Percentiles rank a stretch among this genome's conserved stretches.
Conservation (phyloP, 2,888 invertebrate species). For the Ptychoptera albimana region DNA sequence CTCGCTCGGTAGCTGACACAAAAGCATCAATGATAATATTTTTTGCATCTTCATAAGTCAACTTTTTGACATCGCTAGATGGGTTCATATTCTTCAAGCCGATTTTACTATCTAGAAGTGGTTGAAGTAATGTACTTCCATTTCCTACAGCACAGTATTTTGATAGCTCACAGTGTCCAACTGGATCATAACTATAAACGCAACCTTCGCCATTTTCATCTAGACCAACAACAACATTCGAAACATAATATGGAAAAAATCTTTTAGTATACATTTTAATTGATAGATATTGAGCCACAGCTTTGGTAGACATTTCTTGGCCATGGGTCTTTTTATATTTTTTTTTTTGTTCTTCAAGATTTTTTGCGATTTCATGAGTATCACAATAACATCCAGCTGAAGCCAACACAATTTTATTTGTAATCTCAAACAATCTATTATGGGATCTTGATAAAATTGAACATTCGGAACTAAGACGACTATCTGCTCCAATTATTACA, state of each 20-base stretch:
- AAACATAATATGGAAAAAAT: slow-evolving; percentile 97
- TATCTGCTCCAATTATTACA: slow-evolving; percentile 89
- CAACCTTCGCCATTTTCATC: slow-evolving; percentile 88
- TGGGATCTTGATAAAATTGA: slow-evolving; percentile 79
- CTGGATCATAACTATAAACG: slow-evolving; percentile 93
- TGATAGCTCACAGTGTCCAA: slow-evolving; percentile 82
- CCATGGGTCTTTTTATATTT: slow-evolving; percentile 80
- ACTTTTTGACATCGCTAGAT: slow-evolving; percentile 37
- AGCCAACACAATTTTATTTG: slow-evolving; percentile 74
- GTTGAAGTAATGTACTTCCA: slow-evolving; percentile 78
- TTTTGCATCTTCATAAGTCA: slow-evolving; percentile 68
- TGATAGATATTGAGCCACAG: slow-evolving; percentile 89
- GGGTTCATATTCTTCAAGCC: slow-evolving; percentile 70
- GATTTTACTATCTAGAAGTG: slow-evolving; percentile 91
- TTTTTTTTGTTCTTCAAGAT: slow-evolving; percentile 75
- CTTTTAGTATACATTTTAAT: slow-evolving; percentile 91
- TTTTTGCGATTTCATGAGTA: slow-evolving; percentile 73
- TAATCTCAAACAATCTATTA: slow-evolving; percentile 71
- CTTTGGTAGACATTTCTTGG: slow-evolving; percentile 80
- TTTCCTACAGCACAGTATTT: slow-evolving; percentile 82
- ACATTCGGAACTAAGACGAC: slow-evolving; percentile 80
- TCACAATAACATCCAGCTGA: slow-evolving; percentile 98
- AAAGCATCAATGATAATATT: slow-evolving; percentile 87
- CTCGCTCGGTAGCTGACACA: slow-evolving; percentile 93
- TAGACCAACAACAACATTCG: slow-evolving; percentile 85